Evolutionary conservation across 2,888 invertebrate species (phyloP).

Genomic region (Rotaria sp.): DNA sequence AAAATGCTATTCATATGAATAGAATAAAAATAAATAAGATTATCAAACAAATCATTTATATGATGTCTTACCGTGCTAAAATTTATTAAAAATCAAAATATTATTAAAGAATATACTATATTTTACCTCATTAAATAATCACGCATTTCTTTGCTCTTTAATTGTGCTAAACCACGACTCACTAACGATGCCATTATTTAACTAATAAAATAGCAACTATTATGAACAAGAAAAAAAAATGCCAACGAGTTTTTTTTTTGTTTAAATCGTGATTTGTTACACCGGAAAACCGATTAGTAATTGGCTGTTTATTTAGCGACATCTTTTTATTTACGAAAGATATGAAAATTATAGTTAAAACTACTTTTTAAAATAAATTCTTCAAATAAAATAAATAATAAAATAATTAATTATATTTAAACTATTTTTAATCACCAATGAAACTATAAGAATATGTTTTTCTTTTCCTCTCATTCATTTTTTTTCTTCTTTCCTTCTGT

Average conservation of each 20-base stretch:
- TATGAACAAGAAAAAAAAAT: too few species aligned
- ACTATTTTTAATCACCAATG: background rate
- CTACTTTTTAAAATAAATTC: background rate
- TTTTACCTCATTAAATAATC: constrained; percentile 10
- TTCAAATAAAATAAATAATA: background rate
- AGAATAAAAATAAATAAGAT: background rate
- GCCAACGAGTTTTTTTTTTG: background rate
- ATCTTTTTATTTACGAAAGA: background rate
- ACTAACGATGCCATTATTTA: background rate
- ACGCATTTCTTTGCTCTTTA: background rate
- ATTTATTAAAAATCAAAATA: background rate
- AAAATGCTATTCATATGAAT: constrained; percentile 65
- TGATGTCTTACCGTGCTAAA: constrained; percentile 20
- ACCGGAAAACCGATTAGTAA: background rate
- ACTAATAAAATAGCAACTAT: background rate
- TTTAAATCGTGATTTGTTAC: background rate
- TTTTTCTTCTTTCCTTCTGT: background rate
- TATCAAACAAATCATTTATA: too few species aligned
- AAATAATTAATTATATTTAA: background rate
- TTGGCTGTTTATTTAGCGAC: background rate
- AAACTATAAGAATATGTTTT: background rate
- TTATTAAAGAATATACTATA: background rate
- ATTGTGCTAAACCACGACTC: background rate
- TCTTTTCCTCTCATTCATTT: background rate
- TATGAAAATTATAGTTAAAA: background rate